phyloP scores from a whole-genome alignment of 2,888 invertebrate species.

The Aspidiotus rigidus region DNA sequence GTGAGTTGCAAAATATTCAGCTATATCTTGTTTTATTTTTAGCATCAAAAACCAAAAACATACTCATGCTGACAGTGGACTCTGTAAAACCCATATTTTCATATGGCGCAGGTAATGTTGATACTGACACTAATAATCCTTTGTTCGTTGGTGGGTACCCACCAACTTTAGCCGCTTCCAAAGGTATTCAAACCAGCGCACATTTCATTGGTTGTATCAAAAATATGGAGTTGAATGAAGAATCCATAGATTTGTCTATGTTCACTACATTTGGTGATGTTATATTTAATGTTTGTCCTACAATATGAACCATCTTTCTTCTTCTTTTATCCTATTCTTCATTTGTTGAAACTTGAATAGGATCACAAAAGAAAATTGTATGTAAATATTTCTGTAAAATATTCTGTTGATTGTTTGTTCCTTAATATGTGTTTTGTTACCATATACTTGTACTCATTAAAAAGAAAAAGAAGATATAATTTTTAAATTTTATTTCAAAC shows the following conservation, averaged over 20 bases:
- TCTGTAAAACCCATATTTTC: conserved; percentile 61
- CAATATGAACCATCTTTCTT: conserved; percentile 48
- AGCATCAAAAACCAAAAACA: conserved; percentile 83
- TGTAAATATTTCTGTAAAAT: too few relatives aligned
- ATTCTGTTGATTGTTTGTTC: too few relatives aligned
- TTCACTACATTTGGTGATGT: conserved; percentile 62
- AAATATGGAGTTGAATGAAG: conserved; percentile 57
- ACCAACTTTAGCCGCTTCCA: conserved; percentile 44
- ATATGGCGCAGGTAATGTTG: conserved; percentile 56
- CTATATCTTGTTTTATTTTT: conserved; percentile 39
- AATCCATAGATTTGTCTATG: conserved; percentile 49
- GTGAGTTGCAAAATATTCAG: neutral
- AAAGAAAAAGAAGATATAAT: too few relatives aligned
- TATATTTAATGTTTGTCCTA: conserved; percentile 68
- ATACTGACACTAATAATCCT: conserved; percentile 72
- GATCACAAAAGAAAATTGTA: too few relatives aligned
- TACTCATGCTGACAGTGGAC: conserved; percentile 79
- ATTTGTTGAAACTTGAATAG: too few relatives aligned
- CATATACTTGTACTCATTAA: too few relatives aligned
- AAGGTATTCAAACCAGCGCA: conserved; percentile 59
- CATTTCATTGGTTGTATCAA: conserved; percentile 73
- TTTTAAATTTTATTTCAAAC: too few relatives aligned
- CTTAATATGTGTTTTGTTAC: too few relatives aligned
- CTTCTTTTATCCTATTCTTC: too few relatives aligned
- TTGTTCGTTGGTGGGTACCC: conserved; percentile 87